These are phyloP conservation scores for Barnardius zonarius DNA, from an alignment of 2,113 vertebrate species.

Conservation along the genomic window DNA sequence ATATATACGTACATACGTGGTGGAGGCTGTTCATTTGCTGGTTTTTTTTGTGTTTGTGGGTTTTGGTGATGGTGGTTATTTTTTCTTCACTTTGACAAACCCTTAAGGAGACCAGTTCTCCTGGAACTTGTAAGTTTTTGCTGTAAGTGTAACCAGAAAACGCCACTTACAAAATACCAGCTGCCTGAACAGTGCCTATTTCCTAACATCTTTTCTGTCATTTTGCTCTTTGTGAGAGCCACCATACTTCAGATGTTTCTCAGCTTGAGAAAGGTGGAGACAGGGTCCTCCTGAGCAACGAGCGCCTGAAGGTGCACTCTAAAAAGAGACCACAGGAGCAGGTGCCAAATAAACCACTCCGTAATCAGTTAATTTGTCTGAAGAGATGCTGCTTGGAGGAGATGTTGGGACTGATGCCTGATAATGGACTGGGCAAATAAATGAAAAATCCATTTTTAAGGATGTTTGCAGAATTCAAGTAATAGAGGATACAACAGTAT, in stretches of 20 bases:
- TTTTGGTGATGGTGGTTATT: not conserved
- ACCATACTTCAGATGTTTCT: not conserved
- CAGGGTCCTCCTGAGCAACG: not conserved
- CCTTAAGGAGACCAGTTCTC: not conserved
- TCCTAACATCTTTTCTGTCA: not conserved
- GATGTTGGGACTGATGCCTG: not conserved
- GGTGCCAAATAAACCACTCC: not conserved
- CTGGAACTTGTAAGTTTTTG: not conserved
- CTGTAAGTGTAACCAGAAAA: not conserved
- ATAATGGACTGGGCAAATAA: not conserved
- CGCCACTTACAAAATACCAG: not conserved
- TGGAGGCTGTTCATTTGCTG: not conserved
- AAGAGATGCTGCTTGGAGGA: not conserved
- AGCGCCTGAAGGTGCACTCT: not conserved
- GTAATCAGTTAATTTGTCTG: not conserved
- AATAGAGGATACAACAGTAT: not conserved
- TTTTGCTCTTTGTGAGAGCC: not conserved
- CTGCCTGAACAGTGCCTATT: not conserved
- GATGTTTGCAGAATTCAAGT: not conserved
- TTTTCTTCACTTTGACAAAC: not conserved
- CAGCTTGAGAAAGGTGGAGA: not conserved
- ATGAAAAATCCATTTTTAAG: not conserved
- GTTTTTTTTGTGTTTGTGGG: not conserved
- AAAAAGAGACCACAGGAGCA: not conserved
- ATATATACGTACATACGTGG: not conserved